Base-by-base conservation (phyloP, 53 echinoderm and acorn worm species). In the Actinopyga echinites region DNA sequence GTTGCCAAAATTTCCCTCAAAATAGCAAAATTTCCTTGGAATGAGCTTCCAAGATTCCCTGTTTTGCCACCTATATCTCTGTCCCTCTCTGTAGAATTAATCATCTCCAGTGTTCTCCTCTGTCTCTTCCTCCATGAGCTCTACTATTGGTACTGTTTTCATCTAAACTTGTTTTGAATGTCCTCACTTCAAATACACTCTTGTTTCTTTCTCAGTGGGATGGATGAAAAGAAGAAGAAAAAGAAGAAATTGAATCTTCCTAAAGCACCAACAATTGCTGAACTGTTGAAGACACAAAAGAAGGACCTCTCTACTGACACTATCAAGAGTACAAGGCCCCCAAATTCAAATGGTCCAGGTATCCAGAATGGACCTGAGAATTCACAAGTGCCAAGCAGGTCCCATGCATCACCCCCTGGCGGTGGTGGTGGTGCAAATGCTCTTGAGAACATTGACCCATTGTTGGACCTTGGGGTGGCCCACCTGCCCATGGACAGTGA, bases 401-500 rank as follows among this genome's bases (percentile, higher is more conserved):
- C 60, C 15, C 60, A 83, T 19, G 64, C 71, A 20, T 78, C 83
- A 30, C 87, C 75, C 32, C n/a, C n/a, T n/a, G 79, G 56, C 61
- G 67, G 67, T 38, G 74, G 79, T 25, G 49, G 79, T 36, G 26
- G 84, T 0, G 87, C 78, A 2, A 33, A 38, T 37, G 3, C 69
- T 29, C 77, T 75, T 12, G 77, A 75, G 21, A 85, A 84, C 55
- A 85, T 92, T 38, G 92, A 95, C 64, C 87, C 91, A 32, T 91
- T 91, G 3, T 60, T 95, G 56, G 95, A 95, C 23, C 85, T 95
- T 0, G 95, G 95, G 24, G 69, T 89, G 64, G 57, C 83, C 12
- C 87, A 91, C 45, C 64, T 95, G 15, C 85, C 86, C 53, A 90
- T 93, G 93, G 95, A 95, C 65, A 95, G 90, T 30, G 95, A 95